A percentile compares a stretch with the other conserved stretches of the same genome.
phyloP scores from a whole-genome alignment of 2,113 vertebrate species.

The Scopus umbretta region DNA sequence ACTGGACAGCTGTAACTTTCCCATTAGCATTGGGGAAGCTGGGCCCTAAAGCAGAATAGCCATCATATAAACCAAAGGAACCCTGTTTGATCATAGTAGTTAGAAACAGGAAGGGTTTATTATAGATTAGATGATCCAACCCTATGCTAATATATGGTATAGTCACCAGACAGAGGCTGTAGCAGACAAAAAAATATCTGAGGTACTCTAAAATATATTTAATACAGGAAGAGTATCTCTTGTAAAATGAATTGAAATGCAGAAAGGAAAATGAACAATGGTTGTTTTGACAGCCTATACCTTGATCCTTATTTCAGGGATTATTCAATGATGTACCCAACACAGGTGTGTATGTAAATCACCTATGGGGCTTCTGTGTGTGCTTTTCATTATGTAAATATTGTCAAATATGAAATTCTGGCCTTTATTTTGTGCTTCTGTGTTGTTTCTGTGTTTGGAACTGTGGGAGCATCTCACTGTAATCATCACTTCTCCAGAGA shows the following conservation, averaged over 20 bases:
- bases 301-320: not conserved
- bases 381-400: not conserved
- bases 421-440: not conserved
- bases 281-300: not conserved
- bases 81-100: not conserved
- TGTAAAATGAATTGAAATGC: not conserved
- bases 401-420: not conserved
- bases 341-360: not conserved
- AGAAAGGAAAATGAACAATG: not conserved
- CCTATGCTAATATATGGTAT: not conserved
- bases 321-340: not conserved
- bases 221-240: not conserved
- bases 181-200: not conserved
- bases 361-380: not conserved
- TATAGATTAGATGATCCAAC: not conserved
- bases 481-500: not conserved
- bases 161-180: not conserved
- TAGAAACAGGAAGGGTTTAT: not conserved
- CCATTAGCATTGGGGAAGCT: not conserved
- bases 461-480: not conserved
- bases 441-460: not conserved
- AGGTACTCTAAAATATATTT: not conserved
- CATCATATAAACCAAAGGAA: not conserved
- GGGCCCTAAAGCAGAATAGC: not conserved
- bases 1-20: not conserved